phyloP scores from a whole-genome alignment of 2,888 invertebrate species.

The Anaspis maculata region DNA sequence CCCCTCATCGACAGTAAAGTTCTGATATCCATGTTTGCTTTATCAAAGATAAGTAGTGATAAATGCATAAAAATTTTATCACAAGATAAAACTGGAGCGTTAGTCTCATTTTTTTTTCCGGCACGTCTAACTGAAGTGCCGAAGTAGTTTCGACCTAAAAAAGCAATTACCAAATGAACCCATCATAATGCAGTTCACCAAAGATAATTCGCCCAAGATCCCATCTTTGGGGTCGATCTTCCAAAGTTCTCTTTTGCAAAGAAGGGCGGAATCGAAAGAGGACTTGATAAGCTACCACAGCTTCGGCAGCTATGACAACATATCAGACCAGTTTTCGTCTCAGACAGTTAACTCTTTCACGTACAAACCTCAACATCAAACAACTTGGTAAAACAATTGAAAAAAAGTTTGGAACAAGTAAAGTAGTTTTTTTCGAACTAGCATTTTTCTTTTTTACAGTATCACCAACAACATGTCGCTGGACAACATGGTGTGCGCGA shows the following conservation, averaged over 20 bases:
- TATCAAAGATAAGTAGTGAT: no score
- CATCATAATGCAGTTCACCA: constrained; percentile 16
- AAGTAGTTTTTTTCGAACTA: background rate
- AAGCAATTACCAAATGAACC: background rate
- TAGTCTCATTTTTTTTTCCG: background rate
- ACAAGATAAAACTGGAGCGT: background rate
- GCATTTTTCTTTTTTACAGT: constrained; percentile 28
- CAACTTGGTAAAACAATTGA: background rate
- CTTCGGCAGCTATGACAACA: constrained; percentile 5
- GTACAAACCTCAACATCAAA: background rate
- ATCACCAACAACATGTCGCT: constrained; percentile 65
- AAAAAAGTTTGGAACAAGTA: background rate
- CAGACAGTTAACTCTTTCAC: constrained; percentile 1
- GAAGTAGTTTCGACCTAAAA: background rate
- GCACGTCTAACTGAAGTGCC: background rate
- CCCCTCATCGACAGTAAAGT: no score
- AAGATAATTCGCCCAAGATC: constrained; percentile 32
- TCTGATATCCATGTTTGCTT: no score
- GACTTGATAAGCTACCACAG: no score
- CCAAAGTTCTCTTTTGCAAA: constrained; percentile 28
- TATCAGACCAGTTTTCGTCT: constrained; percentile 1
- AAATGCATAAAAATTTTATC: background rate
- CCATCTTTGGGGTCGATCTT: constrained; percentile 28
- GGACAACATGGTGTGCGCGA: constrained; percentile 88
- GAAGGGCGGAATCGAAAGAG: constrained; percentile 29